These are phyloP conservation scores for Cantharis nigra DNA, from an alignment of 2,888 invertebrate genomes.

Conservation along the genomic window DNA sequence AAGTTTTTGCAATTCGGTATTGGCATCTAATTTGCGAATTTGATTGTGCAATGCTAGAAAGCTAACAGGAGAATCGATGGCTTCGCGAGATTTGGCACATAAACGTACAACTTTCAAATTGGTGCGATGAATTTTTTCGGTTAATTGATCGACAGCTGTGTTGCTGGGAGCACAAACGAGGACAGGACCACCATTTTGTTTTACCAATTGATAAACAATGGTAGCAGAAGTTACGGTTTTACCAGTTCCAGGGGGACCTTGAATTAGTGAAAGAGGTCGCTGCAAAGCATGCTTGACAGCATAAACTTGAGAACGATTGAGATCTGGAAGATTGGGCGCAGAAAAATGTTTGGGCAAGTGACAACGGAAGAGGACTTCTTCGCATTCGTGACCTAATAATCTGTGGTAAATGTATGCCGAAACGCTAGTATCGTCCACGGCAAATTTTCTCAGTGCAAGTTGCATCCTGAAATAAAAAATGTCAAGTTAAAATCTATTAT, in stretches of 20 bases:
- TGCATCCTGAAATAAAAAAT: constrained; percentile 76
- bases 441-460: constrained; percentile 90
- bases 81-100: constrained; percentile 97
- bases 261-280: constrained; percentile 93
- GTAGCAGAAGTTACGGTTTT: constrained; percentile 99
- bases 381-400: constrained; percentile 90
- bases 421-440: constrained; percentile 94
- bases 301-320: constrained; percentile 97
- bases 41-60: constrained; percentile 97
- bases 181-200: constrained; percentile 92
- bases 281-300: constrained; percentile 98
- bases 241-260: constrained; percentile 96
- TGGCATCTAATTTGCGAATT: constrained; percentile 91
- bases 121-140: constrained; percentile 97
- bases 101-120: constrained; percentile 92
- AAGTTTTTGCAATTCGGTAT: constrained; percentile 90
- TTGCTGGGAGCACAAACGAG: constrained; percentile 99
- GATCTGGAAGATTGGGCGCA: constrained; percentile 95
- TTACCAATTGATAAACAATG: constrained; percentile 96
- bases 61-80: constrained; percentile 96
- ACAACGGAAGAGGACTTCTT: constrained; percentile 89
- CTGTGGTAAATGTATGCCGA: constrained; percentile 98
- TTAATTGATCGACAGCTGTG: constrained; percentile 98
- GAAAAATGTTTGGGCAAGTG: constrained; percentile 95
- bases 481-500: background rate